Evolutionary conservation across 2,113 vertebrate genomes (phyloP), one percentile per base, ranked within the genome.

Genomic region (Melanostigma gelatinosum): DNA sequence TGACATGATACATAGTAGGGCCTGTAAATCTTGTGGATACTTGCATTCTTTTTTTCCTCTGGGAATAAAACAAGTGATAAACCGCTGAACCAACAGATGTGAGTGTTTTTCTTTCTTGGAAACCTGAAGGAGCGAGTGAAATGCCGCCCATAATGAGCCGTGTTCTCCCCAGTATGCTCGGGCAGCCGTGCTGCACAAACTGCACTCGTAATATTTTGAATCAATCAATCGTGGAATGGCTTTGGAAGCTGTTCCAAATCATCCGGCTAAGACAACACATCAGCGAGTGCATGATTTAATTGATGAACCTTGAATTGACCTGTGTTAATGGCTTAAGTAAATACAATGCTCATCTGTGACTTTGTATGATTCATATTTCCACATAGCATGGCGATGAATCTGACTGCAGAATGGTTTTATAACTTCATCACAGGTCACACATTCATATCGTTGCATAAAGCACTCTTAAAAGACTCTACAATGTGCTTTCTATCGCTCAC

Each of bases 91-190:
- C 32, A 54, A 22, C 24, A 60, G 50, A 67, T 72, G 32, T 74
- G 29, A 66, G 18, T 52, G 3, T 68, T 46, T 67, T 9, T 42
- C 40, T 80, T 58, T 38, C 24, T 70, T 12, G 24, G 18, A 73
- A 73, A 82, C 10, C 57, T 32, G 16, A 38, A 38, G 40, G 73
- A 76, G 44, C 72, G 20, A 80, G 68, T 70, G 63, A 85, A 80
- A 84, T 68, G 78, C 54, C 75, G 85, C 9, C 83, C 13, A 73
- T 80, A 82, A 88, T 88, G 82, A 90, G 63, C 27, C 70, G 6
- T 75, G 48, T 22, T 20, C 58, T 61, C 44, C 61, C 68, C 69
- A 48, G 38, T 38, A 58, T 46, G 68, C 75, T 73, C 38, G 57
- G 69, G 50, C 46, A 75, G 57, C 46, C 52, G 55, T 11, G 7